Evolutionary conservation across 2,113 vertebrate genomes (phyloP), one percentile per base, ranked within the genome.

Genomic region (Pseudorhombus dupliciocellatus): DNA sequence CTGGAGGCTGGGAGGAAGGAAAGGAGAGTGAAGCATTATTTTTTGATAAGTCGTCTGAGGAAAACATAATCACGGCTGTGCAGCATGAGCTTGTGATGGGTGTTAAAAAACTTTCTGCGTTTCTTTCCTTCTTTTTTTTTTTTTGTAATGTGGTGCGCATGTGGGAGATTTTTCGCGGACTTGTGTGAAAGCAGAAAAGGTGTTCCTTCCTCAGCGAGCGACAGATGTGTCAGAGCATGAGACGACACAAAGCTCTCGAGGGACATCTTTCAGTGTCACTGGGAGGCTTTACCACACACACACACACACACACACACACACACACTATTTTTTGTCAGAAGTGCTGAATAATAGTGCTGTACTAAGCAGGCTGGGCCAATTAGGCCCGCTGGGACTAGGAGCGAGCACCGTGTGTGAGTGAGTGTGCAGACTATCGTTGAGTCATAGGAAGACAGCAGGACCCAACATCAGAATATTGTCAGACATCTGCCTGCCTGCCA

Each of bases 331-430:
- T 83, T 75, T 80, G 73, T 84, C 79, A 85, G 81, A 87, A 90
- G 80, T 87, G 89, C 85, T 90, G 89, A 90, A 90, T 90, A 88
- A 90, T 88, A 73, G 73, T 83, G 87, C 86, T 74, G 70, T 74
- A 70, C 80, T 87, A 85, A 90, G 83, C 84, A 89, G 88, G 74
- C 76, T 85, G 78, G 68, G 79, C 84, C 87, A 91, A 92, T 92
- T 92, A 92, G 87, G 83, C 81, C 88, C 74, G 4, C 20, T 80
- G 79, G 81, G 84, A 91, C 73, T 50, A 62, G 68, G 77, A 71
- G 79, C 66, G 70, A 76, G 72, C 57, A 62, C n/a, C 73, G 70
- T 56, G 66, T 55, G 31, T 31, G 37, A 53, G 68, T 66, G 22
- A 67, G 75, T 24, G 67, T 58, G 69, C 63, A 69, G 57, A 84